Conservation (phyloP, 2,888 invertebrate genomes). For the Stenotaenia linearis region DNA sequence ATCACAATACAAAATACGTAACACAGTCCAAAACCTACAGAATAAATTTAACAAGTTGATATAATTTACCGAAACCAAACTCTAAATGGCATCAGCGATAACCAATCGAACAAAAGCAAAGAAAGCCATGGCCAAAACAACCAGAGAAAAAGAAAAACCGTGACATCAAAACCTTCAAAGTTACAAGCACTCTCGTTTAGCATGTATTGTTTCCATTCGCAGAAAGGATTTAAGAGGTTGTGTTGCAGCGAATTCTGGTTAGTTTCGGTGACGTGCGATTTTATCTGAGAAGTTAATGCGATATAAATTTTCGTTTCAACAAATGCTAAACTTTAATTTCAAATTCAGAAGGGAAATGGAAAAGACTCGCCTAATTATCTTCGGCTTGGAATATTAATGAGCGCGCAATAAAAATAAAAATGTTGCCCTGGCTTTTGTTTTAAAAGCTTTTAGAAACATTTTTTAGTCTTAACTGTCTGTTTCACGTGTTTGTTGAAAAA, state of each 20-base stretch:
- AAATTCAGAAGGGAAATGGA: not conserved
- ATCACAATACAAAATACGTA: too few relatives aligned
- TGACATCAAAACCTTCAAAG: too few relatives aligned
- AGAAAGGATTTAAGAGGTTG: not conserved
- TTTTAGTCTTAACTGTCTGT: not conserved
- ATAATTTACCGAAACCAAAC: too few relatives aligned
- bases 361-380: not conserved
- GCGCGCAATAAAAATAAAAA: not conserved
- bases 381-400: not conserved
- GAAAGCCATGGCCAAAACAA: too few relatives aligned
- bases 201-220: not conserved
- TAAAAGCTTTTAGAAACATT: not conserved
- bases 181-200: not conserved
- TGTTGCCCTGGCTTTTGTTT: not conserved
- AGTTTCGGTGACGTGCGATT: not conserved
- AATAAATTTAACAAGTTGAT: too few relatives aligned
- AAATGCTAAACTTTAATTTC: not conserved
- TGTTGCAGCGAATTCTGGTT: not conserved
- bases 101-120: too few relatives aligned
- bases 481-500: too few relatives aligned
- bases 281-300: not conserved
- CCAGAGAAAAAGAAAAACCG: too few relatives aligned
- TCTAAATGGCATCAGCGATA: too few relatives aligned
- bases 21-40: too few relatives aligned
- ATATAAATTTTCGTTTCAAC: not conserved